phyloP scores from a whole-genome alignment of 1,140 invertebrate genomes.

The Lucilia cuprina region DNA sequence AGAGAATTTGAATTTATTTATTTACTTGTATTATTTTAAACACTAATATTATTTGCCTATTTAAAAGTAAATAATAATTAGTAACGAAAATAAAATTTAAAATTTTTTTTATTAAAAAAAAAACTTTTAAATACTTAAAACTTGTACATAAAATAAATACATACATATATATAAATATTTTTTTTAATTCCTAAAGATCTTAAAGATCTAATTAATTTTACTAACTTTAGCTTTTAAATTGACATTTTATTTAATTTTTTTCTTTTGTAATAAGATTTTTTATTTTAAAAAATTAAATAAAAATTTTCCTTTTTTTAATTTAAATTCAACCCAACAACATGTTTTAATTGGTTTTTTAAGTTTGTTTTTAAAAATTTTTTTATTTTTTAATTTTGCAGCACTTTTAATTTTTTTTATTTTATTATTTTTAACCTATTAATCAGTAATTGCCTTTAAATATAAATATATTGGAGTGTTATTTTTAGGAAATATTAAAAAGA shows the following conservation, averaged over 20 bases:
- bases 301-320: neutral
- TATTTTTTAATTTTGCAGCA: neutral
- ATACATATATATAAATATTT: neutral
- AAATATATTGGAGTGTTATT: no score
- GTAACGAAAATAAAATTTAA: neutral
- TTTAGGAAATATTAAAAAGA: no score
- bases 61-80: slow-evolving; percentile 26
- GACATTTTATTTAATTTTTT: neutral
- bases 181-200: neutral
- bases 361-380: neutral
- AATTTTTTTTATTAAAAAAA: neutral
- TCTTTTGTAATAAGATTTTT: neutral
- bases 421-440: no score
- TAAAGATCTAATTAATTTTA: neutral
- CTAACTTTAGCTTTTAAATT: neutral
- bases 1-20: no score
- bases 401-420: neutral
- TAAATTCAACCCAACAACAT: neutral
- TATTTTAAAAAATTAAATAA: neutral
- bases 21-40: neutral
- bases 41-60: slow-evolving; percentile 19
- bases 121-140: neutral
- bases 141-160: neutral
- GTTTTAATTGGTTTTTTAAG: neutral
- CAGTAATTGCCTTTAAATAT: no score